Conservation (phyloP, 2,113 vertebrate species). For the Dinomys branickii region DNA sequence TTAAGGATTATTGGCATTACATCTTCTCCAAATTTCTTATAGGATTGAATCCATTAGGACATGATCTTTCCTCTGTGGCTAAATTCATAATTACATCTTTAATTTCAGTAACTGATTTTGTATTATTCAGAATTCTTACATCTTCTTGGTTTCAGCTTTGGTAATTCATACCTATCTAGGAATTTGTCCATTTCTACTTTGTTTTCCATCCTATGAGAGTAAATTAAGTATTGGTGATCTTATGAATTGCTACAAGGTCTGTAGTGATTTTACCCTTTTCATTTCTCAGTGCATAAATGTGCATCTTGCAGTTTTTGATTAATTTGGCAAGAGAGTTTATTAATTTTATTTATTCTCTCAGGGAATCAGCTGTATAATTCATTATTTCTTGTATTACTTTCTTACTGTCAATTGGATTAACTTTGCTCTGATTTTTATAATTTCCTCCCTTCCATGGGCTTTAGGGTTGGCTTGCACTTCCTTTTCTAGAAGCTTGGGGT, state of each 20-base stretch:
- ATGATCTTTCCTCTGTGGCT: too few species aligned
- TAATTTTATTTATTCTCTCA: neutral
- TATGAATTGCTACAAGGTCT: neutral
- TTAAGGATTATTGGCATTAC: neutral
- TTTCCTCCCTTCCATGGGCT: neutral
- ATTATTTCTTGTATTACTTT: neutral
- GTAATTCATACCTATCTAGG: neutral
- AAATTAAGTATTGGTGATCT: neutral
- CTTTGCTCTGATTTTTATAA: neutral
- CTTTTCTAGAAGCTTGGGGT: neutral
- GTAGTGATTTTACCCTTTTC: neutral
- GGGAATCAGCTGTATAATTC: neutral
- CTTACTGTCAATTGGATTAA: neutral
- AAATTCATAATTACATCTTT: neutral
- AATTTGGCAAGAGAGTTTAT: neutral
- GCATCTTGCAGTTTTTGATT: too few species aligned
- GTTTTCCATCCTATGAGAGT: neutral
- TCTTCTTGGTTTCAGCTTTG: neutral
- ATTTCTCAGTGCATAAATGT: too few species aligned
- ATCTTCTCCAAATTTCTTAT: neutral
- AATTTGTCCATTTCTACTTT: neutral
- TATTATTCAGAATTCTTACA: neutral
- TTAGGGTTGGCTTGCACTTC: neutral
- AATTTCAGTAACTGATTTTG: neutral
- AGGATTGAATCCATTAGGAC: neutral